phyloP scores from a whole-genome alignment of 2,888 invertebrate genomes.

The Scelioninae gen. 1 region DNA sequence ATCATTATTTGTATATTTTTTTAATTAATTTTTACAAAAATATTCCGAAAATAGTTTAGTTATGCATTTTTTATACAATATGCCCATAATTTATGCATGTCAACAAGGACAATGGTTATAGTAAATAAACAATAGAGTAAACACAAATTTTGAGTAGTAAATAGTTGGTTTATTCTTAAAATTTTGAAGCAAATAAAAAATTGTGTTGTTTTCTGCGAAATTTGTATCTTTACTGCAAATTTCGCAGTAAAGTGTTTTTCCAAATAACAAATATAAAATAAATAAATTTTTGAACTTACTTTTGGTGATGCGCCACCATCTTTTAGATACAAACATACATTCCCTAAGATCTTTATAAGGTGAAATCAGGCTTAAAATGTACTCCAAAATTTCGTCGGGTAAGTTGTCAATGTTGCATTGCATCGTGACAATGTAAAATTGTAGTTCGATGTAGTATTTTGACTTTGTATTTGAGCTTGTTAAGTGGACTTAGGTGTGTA shows the following conservation, averaged over 20 bases:
- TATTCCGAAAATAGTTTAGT: too few species aligned
- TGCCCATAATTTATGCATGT: too few species aligned
- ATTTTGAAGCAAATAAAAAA: not conserved
- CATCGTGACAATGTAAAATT: conserved; percentile 70
- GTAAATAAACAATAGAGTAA: not conserved
- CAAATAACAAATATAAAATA: conserved; percentile 72
- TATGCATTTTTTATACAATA: too few species aligned
- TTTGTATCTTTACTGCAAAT: not conserved
- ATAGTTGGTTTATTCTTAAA: not conserved
- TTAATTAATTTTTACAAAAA: too few species aligned
- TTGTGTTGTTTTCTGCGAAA: not conserved
- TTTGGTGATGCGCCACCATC: conserved; percentile 93
- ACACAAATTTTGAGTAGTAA: not conserved
- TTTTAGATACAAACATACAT: conserved; percentile 93
- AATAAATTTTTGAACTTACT: conserved; percentile 87
- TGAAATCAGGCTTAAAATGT: conserved; percentile 93
- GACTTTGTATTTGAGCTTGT: conserved; percentile 18
- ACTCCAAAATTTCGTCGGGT: conserved; percentile 97
- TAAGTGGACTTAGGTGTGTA: conserved; percentile 14
- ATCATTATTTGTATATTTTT: too few species aligned
- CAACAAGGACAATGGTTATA: not conserved
- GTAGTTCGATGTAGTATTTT: conserved; percentile 7
- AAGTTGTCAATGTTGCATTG: conserved; percentile 87
- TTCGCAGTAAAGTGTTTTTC: not conserved
- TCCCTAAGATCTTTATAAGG: conserved; percentile 95